These are phyloP conservation scores for Apocheima hispidaria DNA, from an alignment of 2,888 invertebrate species.

Conservation along the genomic window DNA sequence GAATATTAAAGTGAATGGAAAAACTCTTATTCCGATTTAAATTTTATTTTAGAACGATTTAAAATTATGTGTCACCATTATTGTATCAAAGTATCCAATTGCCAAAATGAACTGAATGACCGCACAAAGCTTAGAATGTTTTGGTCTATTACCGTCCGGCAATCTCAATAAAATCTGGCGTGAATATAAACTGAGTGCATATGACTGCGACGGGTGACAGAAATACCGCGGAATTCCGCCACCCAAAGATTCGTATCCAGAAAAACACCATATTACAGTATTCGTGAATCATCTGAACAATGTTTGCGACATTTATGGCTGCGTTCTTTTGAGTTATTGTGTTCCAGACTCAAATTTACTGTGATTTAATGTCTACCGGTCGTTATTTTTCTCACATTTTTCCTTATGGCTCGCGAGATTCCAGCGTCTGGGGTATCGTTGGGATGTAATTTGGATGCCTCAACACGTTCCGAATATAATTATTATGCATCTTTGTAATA, in stretches of 20 bases:
- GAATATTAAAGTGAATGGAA: background rate
- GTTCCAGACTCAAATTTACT: conserved; percentile 76
- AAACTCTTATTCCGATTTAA: background rate
- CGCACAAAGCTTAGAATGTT: conserved; percentile 28
- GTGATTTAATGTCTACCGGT: conserved; percentile 75
- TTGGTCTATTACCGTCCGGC: conserved; percentile 39
- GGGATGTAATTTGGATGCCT: conserved; percentile 45
- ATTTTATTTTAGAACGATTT: background rate
- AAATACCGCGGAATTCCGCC: conserved; percentile 33
- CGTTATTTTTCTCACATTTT: conserved; percentile 67
- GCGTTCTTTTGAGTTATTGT: conserved; percentile 78
- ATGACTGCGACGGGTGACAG: conserved; percentile 29
- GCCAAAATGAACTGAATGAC: conserved; percentile 15
- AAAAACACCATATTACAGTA: conserved; percentile 72
- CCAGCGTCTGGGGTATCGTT: conserved; percentile 41
- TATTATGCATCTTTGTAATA: conserved; percentile 41
- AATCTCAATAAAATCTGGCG: conserved; percentile 47
- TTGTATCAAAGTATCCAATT: conserved; percentile 4
- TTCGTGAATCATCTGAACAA: conserved; percentile 80
- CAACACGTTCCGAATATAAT: conserved; percentile 44
- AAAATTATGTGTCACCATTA: background rate
- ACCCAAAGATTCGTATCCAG: conserved; percentile 46
- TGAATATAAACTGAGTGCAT: conserved; percentile 44
- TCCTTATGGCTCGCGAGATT: conserved; percentile 51
- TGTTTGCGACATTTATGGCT: conserved; percentile 81